Base-by-base conservation (phyloP, 2,888 invertebrate species). In the Altica lythri region DNA sequence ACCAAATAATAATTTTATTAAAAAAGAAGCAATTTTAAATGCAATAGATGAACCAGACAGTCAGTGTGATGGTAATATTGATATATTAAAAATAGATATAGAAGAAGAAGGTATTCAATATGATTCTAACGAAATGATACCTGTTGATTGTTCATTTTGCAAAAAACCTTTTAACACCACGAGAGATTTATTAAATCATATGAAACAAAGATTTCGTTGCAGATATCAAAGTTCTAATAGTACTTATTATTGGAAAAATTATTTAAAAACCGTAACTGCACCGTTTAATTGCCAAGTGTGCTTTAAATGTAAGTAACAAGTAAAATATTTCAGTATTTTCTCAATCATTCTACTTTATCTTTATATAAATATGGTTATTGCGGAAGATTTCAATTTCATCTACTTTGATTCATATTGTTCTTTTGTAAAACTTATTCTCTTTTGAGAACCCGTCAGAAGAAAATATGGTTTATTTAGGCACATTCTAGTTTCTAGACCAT, bases 211-310 rank as follows among this genome's bases (percentile, higher is more conserved):
- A 22, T 12, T 40, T 2, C 14, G 32, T 4, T 49, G 49, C 29
- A 30, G 30, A 16, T 22, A 16, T 46, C 46, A 37, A 27, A 34
- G n/a, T 9, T 6, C 6, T 2, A 38, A 14, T 35, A 22, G 30
- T 13, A 32, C 8, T 16, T 29, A 2, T 48, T 35, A 22, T 8
- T 47, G 47, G 47, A 47, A 37, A 37, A 22, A 12, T 13, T 19
- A 38, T 38, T 29, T 30, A 5, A 40, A 32, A 14, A 27, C 30
- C 19, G 22, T 42, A 2, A 18, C 49, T 2, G 42, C 40, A 16
- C 40, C 49, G 17, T 49, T 49, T 32, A 49, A 40, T 40, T 49
- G 49, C 40, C 49, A 40, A 32, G 49, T 49, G 49, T 49, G 49
- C 38, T 40, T 49, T 40, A 49, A 27, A 40, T 40, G 49, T 46